Evolutionary conservation across 2,797 vertebrate species (phyloP).

Genomic region (Todus mexicanus): DNA sequence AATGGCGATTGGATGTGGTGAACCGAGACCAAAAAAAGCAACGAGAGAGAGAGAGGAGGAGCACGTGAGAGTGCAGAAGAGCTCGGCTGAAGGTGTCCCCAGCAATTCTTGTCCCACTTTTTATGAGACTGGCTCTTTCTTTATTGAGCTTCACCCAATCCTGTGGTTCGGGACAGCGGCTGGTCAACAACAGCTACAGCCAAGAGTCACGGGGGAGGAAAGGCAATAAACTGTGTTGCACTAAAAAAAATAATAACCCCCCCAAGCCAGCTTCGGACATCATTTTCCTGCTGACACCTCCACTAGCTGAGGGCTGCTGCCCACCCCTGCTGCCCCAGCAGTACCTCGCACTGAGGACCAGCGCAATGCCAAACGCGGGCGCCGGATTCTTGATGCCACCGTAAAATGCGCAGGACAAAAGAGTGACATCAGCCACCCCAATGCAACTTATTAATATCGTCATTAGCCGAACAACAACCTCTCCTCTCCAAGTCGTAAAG

Average conservation of each 20-base stretch:
- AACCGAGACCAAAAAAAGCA: background rate
- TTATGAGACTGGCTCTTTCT: background rate
- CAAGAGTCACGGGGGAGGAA: background rate
- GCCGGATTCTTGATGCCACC: rapidly evolving
- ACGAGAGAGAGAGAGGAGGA: background rate
- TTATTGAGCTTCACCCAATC: background rate
- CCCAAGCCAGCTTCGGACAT: background rate
- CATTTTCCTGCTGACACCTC: no score
- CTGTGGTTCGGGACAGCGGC: background rate
- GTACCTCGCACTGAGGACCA: no score
- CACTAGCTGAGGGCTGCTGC: background rate
- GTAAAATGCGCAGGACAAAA: background rate
- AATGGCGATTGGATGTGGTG: background rate
- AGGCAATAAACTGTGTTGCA: background rate
- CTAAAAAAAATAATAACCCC: background rate
- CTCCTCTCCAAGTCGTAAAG: background rate
- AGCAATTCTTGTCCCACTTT: background rate
- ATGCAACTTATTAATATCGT: background rate
- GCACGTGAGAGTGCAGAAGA: rapidly evolving
- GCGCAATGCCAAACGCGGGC: background rate
- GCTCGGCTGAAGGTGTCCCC: background rate
- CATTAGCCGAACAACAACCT: background rate
- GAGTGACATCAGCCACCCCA: background rate
- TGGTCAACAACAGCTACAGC: background rate
- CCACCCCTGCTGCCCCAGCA: background rate